A percentile compares a stretch with the other conserved stretches of the same genome.
Conservation (phyloP, 2,113 vertebrate genomes). For the Centrocercus urophasianus region DNA sequence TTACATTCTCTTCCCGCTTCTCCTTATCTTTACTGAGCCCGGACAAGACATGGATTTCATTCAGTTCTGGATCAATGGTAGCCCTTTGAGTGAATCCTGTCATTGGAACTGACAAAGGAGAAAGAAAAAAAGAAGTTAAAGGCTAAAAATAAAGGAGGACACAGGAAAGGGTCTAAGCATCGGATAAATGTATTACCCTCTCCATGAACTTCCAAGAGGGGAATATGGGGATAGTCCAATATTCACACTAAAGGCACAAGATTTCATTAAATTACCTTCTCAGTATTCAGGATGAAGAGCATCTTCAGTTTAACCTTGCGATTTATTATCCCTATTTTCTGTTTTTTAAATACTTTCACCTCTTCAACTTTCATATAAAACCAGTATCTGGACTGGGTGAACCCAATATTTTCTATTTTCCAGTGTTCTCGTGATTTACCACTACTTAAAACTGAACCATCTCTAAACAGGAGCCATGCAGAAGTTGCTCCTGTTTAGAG, state of each 20-base stretch:
- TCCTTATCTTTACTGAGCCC: slow-evolving; percentile 99
- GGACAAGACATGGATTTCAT: slow-evolving; percentile 97
- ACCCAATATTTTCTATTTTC: not conserved
- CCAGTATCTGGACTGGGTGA: not conserved
- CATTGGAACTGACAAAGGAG: slow-evolving; percentile 89
- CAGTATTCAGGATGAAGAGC: not conserved
- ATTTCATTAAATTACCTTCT: not conserved
- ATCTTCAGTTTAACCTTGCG: not conserved
- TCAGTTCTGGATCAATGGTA: slow-evolving; percentile 97
- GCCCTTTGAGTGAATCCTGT: slow-evolving; percentile 98
- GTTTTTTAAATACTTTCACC: not conserved
- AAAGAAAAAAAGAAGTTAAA: not conserved
- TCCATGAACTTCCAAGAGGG: not conserved
- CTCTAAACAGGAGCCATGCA: not conserved
- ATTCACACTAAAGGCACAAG: not conserved
- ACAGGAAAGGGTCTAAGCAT: not conserved
- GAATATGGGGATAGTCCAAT: not conserved
- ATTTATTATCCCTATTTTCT: not conserved
- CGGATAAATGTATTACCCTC: not conserved
- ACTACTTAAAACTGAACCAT: not conserved
- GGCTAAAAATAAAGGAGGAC: accelerated
- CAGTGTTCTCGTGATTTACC: accelerated
- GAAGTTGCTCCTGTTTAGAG: not conserved
- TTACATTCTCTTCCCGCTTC: slow-evolving; percentile 97
- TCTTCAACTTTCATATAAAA: not conserved